Base-by-base conservation (phyloP, 2,888 invertebrate genomes). In the Hirtodrosophila alboralis region DNA sequence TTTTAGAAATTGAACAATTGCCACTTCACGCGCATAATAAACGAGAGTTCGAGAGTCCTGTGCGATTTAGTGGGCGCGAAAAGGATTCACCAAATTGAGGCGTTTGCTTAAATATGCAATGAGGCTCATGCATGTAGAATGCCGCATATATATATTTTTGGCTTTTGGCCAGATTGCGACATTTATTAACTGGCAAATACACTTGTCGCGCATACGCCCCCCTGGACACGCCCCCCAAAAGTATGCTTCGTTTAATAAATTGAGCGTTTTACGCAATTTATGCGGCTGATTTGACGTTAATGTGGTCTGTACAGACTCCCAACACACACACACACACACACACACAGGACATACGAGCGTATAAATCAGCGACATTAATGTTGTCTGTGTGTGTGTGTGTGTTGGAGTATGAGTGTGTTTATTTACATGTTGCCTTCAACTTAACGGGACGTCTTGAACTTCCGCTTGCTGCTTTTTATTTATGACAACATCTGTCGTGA, bases 281-380 rank as follows among this genome's bases (percentile, higher is more conserved):
- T 87, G 77, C 87, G 81, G 66, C 86, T 87, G 86, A 88, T 87
- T 86, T 88, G 87, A 88, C 88, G 83, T 87, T 89, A 89, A 89
- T 88, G 89, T 86, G 76, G 72, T 77, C 78, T 77, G 79, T 87
- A 88, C 86, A 78, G 76, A 62, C 73, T 41, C 21, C 18, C 12
- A 23, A 10, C 40, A n/a, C 13, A 18, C 41, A 12, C 41, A 10
- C 21, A 12, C 41, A 10, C 26, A 31, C 48, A 14, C 44, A 31
- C 66, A 49, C 40, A 40, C 52, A 56, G 43, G 54, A 53, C n/a
- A n/a, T n/a, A n/a, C n/a, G n/a, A n/a, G n/a, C n/a, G n/a, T n/a
- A 80, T 80, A 80, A 77, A 63, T 80, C 70, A 44, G 56, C n/a
- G 12, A 14, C n/a, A n/a, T n/a, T n/a, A n/a, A n/a, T n/a, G n/a